These are phyloP conservation scores for Vidua chalybeata DNA, from an alignment of 2,113 vertebrate species.

Conservation along the genomic window DNA sequence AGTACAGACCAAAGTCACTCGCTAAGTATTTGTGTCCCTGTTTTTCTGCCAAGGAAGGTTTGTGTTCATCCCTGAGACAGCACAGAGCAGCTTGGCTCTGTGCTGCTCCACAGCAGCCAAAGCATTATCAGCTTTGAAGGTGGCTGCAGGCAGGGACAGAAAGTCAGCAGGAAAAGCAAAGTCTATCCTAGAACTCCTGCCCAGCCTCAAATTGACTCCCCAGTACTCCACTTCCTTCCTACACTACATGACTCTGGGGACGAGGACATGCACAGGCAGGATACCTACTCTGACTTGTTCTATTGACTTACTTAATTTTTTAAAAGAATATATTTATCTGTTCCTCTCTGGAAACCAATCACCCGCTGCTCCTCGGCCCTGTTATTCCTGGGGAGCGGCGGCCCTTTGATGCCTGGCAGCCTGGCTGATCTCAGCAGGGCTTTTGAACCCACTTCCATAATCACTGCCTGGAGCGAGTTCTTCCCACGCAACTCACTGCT, in stretches of 20 bases:
- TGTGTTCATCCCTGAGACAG: not conserved
- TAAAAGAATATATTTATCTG: not conserved
- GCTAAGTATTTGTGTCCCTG: not conserved
- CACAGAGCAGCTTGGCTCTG: not conserved
- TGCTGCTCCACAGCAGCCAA: not conserved
- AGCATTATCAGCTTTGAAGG: not conserved
- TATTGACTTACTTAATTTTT: not conserved
- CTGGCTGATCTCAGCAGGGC: not conserved
- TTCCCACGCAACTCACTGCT: not conserved
- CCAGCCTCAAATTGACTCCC: not conserved
- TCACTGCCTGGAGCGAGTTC: not conserved
- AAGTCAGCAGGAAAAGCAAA: slow-evolving; percentile 39
- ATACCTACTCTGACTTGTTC: not conserved
- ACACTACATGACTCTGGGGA: not conserved
- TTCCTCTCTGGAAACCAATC: not conserved
- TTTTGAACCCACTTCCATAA: slow-evolving; percentile 21
- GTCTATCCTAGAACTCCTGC: not conserved
- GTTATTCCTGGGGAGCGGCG: not conserved
- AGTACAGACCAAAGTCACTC: not conserved
- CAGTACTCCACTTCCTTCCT: slow-evolving; percentile 32
- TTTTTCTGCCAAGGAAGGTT: not conserved
- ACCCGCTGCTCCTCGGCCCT: not conserved
- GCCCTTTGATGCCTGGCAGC: not conserved
- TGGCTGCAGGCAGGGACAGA: not conserved
- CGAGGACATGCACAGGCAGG: not conserved